These are phyloP conservation scores for Drosophila mercatorum DNA, from an alignment of 2,888 invertebrate genomes.

Conservation along the genomic window DNA sequence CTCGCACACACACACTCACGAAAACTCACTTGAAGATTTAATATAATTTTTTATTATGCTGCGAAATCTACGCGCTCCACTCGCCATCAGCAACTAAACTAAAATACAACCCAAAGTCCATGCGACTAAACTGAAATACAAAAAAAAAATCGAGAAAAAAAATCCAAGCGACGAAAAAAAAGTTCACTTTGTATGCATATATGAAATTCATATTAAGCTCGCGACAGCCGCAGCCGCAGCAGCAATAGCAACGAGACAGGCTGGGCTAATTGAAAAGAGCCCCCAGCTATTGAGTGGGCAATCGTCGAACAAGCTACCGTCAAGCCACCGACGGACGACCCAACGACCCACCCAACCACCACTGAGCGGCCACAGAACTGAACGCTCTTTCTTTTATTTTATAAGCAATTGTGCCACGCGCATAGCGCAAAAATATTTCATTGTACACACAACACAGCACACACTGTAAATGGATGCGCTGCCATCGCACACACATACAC, in stretches of 20 bases:
- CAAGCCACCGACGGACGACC: slow-evolving; percentile 54
- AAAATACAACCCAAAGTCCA: slow-evolving; percentile 56
- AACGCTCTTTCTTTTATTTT: slow-evolving; percentile 54
- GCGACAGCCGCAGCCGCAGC: slow-evolving; percentile 37
- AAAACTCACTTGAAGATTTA: slow-evolving; percentile 22
- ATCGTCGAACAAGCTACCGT: slow-evolving; percentile 41
- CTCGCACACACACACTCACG: not conserved
- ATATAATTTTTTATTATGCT: slow-evolving; percentile 29
- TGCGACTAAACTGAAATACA: slow-evolving; percentile 30
- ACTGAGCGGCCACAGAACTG: slow-evolving; percentile 24
- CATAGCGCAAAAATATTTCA: slow-evolving; percentile 61
- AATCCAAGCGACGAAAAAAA: slow-evolving; percentile 36
- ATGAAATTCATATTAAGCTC: slow-evolving; percentile 75
- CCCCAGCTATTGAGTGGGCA: slow-evolving; percentile 72
- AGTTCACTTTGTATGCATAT: slow-evolving; percentile 73
- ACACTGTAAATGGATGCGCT: slow-evolving; percentile 26
- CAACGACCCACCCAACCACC: slow-evolving; percentile 57
- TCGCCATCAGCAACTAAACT: slow-evolving; percentile 77
- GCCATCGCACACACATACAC: slow-evolving; percentile 23
- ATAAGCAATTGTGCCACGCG: slow-evolving; percentile 63
- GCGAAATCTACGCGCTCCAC: slow-evolving; percentile 72
- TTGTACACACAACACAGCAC: slow-evolving; percentile 44
- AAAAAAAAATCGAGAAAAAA: slow-evolving; percentile 20
- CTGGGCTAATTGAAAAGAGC: slow-evolving; percentile 73
- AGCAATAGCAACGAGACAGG: slow-evolving; percentile 43